These are phyloP conservation scores for Lates japonicus DNA, from an alignment of 2,797 vertebrate genomes.

Conservation along the genomic window DNA sequence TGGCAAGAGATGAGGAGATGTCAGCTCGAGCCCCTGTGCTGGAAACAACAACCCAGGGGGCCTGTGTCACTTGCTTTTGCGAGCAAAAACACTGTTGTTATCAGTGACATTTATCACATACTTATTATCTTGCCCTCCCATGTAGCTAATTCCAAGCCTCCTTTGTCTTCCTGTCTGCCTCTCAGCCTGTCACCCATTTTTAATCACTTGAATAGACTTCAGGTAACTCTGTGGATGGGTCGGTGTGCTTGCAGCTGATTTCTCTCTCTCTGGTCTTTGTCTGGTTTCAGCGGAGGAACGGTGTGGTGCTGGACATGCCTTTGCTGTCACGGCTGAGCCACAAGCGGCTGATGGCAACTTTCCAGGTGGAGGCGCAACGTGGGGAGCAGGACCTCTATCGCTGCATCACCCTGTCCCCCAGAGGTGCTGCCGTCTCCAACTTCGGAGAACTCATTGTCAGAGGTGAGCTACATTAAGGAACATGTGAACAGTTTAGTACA, in stretches of 20 bases:
- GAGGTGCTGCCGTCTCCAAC: conserved; percentile 93
- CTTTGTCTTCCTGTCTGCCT: conserved; percentile 59
- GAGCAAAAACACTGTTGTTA: conserved; percentile 40
- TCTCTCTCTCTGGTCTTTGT: conserved; percentile 45
- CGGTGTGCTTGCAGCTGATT: conserved; percentile 23
- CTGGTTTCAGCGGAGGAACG: conserved; percentile 88
- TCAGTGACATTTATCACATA: conserved; percentile 55
- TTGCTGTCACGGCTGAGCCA: conserved; percentile 90
- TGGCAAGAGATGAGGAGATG: conserved; percentile 55
- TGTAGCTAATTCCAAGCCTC: conserved; percentile 46
- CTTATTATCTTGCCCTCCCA: conserved; percentile 62
- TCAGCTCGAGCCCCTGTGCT: conserved; percentile 48
- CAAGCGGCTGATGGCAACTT: conserved; percentile 92
- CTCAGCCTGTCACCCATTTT: conserved; percentile 34
- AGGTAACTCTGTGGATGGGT: conserved; percentile 38
- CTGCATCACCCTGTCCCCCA: conserved; percentile 91
- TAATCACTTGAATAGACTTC: conserved; percentile 49
- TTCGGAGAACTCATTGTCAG: conserved; percentile 96
- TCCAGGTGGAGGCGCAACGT: conserved; percentile 88
- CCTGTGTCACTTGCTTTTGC: conserved; percentile 33
- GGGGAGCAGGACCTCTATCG: conserved; percentile 94
- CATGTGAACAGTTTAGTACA: background rate
- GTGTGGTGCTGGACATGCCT: conserved; percentile 81
- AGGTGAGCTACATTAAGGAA: conserved; percentile 83
- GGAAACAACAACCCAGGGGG: conserved; percentile 53